phyloP scores from a whole-genome alignment of 2,797 vertebrate genomes.

The Ctenosaura bakeri region DNA sequence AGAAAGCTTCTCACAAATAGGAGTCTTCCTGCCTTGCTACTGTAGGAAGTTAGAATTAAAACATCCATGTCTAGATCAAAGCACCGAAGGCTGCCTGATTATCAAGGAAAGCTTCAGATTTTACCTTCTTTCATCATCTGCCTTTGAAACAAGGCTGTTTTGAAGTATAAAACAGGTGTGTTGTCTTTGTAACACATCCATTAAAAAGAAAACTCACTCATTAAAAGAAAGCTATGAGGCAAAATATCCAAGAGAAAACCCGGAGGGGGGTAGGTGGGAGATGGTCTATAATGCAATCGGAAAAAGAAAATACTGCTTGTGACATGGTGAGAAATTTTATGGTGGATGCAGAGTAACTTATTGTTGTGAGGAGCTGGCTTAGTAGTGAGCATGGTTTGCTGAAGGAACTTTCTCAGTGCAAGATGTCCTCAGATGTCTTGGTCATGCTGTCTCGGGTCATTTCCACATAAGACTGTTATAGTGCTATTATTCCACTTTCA shows the following conservation, averaged over 20 bases:
- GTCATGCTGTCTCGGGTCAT: too few relatives aligned
- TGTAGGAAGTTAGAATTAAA: constrained; percentile 67
- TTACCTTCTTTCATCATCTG: constrained; percentile 64
- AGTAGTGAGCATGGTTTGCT: not conserved
- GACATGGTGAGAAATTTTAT: not conserved
- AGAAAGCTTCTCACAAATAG: not conserved
- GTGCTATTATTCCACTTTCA: too few relatives aligned
- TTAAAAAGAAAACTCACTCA: constrained; percentile 46
- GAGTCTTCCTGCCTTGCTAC: constrained; percentile 43
- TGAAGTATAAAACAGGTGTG: constrained; percentile 69
- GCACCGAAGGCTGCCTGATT: constrained; percentile 61
- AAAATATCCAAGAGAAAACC: constrained; percentile 37
- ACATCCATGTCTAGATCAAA: constrained; percentile 66
- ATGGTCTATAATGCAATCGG: constrained; percentile 56
- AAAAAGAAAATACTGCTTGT: constrained; percentile 28
- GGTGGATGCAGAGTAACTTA: not conserved
- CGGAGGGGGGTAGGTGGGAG: not conserved
- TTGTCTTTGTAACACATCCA: constrained; percentile 58
- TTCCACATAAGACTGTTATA: too few relatives aligned
- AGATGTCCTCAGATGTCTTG: too few relatives aligned
- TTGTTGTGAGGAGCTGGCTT: not conserved
- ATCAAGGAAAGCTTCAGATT: constrained; percentile 62
- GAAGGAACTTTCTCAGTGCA: not conserved
- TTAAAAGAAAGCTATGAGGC: constrained; percentile 48
- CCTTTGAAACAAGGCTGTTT: constrained; percentile 73